Conservation (phyloP, 2,888 invertebrate genomes). For the Diarsia rubi region DNA sequence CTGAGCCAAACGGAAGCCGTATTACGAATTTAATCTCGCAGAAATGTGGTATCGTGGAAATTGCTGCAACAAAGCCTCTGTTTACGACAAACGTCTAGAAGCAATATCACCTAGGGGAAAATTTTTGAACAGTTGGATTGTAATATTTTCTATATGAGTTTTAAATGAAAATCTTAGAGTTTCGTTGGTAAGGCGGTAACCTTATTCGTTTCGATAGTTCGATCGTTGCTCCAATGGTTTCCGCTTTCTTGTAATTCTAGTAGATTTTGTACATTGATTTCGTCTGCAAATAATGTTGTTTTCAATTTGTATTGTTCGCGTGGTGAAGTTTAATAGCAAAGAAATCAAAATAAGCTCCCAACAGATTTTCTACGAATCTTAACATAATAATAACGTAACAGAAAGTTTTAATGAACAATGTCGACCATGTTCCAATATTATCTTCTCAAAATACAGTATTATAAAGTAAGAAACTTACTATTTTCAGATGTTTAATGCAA, state of each 20-base stretch:
- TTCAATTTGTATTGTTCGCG: slow-evolving; percentile 18
- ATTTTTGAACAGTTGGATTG: slow-evolving; percentile 74
- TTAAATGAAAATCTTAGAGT: slow-evolving; percentile 61
- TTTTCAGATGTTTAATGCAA: slow-evolving; percentile 21
- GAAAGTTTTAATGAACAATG: not conserved
- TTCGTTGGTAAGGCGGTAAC: slow-evolving; percentile 39
- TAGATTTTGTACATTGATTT: slow-evolving; percentile 25
- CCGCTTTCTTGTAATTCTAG: slow-evolving; percentile 40
- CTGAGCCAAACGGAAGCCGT: slow-evolving; percentile 84
- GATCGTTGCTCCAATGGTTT: slow-evolving; percentile 44
- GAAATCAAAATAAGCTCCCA: not conserved
- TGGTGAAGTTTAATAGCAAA: not conserved
- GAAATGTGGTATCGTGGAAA: slow-evolving; percentile 88
- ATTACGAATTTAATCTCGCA: slow-evolving; percentile 90
- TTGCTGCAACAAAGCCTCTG: slow-evolving; percentile 85
- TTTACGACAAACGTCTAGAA: slow-evolving; percentile 83
- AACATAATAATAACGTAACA: not conserved
- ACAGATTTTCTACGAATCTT: not conserved
- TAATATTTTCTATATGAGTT: slow-evolving; percentile 72
- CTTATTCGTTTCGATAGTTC: slow-evolving; percentile 45
- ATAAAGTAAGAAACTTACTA: not conserved
- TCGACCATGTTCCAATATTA: not conserved
- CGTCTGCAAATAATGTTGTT: slow-evolving; percentile 31
- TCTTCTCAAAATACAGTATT: not conserved
- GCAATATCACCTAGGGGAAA: slow-evolving; percentile 78